These are phyloP conservation scores for Halcyon senegalensis DNA, from an alignment of 2,113 vertebrate genomes.

Conservation along the genomic window DNA sequence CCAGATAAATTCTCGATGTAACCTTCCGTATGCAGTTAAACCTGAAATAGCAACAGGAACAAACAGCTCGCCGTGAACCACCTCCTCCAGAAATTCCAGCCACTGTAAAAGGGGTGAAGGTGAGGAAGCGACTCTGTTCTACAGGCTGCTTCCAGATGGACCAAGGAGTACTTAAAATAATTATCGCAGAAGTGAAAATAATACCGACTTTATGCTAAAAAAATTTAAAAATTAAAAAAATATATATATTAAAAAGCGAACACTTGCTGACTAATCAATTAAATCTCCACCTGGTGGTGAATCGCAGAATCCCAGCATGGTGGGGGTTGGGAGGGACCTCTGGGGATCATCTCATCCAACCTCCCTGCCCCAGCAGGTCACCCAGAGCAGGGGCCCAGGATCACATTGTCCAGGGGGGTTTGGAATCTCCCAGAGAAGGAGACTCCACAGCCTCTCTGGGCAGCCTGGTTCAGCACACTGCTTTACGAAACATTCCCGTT, in stretches of 20 bases:
- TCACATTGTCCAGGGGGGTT: neutral
- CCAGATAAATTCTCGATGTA: neutral
- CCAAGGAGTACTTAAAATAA: neutral
- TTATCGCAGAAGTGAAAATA: neutral
- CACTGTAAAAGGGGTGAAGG: neutral
- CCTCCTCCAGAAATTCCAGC: neutral
- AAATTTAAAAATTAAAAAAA: neutral
- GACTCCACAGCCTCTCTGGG: neutral
- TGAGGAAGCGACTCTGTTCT: neutral
- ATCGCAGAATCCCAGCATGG: neutral
- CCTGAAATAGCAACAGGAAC: neutral
- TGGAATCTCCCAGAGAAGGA: neutral
- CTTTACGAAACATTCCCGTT: neutral
- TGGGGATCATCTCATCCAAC: neutral
- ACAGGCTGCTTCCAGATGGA: neutral
- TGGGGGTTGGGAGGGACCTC: neutral
- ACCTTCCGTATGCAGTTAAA: neutral
- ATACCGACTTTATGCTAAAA: neutral
- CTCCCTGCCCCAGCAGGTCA: neutral
- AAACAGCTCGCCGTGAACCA: neutral
- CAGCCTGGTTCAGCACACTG: neutral
- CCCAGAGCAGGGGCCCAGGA: neutral
- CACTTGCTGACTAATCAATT: neutral
- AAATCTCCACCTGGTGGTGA: constrained; percentile 53
- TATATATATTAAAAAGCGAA: neutral